Percentiles rank a stretch among this genome's conserved stretches.
phyloP scores from a whole-genome alignment of 2,888 invertebrate species.

The Drosophila colorata region DNA sequence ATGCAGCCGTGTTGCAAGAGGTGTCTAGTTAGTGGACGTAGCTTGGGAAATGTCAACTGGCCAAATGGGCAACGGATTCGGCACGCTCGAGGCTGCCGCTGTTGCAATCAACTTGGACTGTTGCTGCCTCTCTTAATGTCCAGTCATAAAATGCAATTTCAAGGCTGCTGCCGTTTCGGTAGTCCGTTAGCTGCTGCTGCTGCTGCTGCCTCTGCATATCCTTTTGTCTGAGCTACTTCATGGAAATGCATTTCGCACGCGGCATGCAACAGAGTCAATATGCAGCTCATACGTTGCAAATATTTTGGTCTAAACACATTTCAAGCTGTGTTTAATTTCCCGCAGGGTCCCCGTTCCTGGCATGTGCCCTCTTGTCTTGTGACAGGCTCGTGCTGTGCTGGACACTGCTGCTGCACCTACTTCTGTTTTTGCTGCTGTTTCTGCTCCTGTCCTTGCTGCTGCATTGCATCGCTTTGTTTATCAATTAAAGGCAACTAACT shows the following conservation, averaged over 20 bases:
- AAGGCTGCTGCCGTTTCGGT: slow-evolving; percentile 71
- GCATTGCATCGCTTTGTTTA: slow-evolving; percentile 45
- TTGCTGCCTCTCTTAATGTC: slow-evolving; percentile 56
- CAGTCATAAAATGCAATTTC: slow-evolving; percentile 73
- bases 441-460: slow-evolving; percentile 17
- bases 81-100: slow-evolving; percentile 42
- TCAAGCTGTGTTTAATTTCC: slow-evolving; percentile 64
- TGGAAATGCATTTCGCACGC: slow-evolving; percentile 44
- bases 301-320: slow-evolving; percentile 65
- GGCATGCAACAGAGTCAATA: slow-evolving; percentile 34
- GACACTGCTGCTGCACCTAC: slow-evolving; percentile 17
- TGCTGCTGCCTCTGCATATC: slow-evolving; percentile 39
- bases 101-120: slow-evolving; percentile 53
- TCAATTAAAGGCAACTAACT: slow-evolving; percentile 67
- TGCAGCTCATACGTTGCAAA: slow-evolving; percentile 68
- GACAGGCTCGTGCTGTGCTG: slow-evolving; percentile 53
- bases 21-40: slow-evolving; percentile 60
- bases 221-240: slow-evolving; percentile 50
- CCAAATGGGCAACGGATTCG: slow-evolving; percentile 48
- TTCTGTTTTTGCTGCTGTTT: slow-evolving; percentile 9
- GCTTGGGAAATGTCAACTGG: slow-evolving; percentile 73
- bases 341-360: slow-evolving; percentile 22
- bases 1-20: neutral
- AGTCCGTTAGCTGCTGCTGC: slow-evolving; percentile 42
- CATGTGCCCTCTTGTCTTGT: slow-evolving; percentile 25